phyloP scores from a whole-genome alignment of 1,140 invertebrate genomes.

The Leptinotarsa undecemlineata region DNA sequence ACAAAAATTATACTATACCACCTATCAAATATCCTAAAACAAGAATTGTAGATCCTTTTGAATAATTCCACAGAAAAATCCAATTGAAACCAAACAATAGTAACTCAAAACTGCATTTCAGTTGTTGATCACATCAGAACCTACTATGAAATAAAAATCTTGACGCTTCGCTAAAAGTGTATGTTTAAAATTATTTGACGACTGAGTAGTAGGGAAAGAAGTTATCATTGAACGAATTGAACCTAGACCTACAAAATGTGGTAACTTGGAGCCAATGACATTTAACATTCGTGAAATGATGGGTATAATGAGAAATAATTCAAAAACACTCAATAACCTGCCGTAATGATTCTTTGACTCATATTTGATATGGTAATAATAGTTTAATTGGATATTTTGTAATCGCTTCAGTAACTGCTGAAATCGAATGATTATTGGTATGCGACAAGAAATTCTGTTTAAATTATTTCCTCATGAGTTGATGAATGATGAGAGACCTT shows the following conservation, averaged over 20 bases:
- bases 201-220: slow-evolving; percentile 40
- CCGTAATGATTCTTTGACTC: not conserved
- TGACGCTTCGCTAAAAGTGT: slow-evolving; percentile 23
- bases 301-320: not conserved
- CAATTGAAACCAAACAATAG: slow-evolving; percentile 5
- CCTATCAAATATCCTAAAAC: not conserved
- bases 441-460: not conserved
- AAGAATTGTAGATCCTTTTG: not conserved
- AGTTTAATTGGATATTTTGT: not conserved
- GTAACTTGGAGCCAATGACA: slow-evolving; percentile 12
- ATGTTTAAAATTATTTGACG: slow-evolving; percentile 17
- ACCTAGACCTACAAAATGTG: slow-evolving; percentile 43
- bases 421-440: not conserved
- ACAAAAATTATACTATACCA: not conserved
- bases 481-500: too few relatives aligned
- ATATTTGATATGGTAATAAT: not conserved
- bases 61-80: not conserved
- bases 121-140: slow-evolving; percentile 13
- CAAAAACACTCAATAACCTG: not conserved
- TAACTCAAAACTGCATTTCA: not conserved
- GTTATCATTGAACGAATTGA: slow-evolving; percentile 47
- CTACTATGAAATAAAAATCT: slow-evolving; percentile 25
- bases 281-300: slow-evolving; percentile 7
- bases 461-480: too few relatives aligned
- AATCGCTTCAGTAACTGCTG: not conserved